Evolutionary conservation across 2,113 vertebrate species (phyloP).

Genomic region (Tetraodon nigroviridis): DNA sequence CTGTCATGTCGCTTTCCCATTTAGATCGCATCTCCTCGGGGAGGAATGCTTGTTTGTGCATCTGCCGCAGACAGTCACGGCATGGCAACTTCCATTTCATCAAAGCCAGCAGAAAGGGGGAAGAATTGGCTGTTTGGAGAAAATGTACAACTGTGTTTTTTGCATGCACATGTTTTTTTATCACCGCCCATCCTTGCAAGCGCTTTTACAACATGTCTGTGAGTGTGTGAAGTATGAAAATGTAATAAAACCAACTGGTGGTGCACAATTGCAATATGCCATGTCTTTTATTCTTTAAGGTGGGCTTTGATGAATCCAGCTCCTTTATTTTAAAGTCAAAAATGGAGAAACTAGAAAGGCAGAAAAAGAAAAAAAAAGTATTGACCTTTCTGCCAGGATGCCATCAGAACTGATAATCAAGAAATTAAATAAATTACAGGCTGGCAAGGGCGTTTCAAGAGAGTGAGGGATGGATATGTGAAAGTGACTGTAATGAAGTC

Average conservation of each 20-base stretch:
- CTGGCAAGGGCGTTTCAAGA: constrained; percentile 61
- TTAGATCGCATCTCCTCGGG: constrained; percentile 57
- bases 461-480: constrained; percentile 63
- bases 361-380: constrained; percentile 37
- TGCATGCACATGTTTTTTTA: constrained; percentile 22
- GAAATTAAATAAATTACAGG: constrained; percentile 74
- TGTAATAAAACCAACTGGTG: constrained; percentile 50
- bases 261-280: constrained; percentile 37
- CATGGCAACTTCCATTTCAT: constrained; percentile 67
- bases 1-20: constrained; percentile 67
- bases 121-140: constrained; percentile 25
- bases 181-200: constrained; percentile 31
- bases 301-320: constrained; percentile 23
- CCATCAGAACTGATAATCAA: constrained; percentile 71
- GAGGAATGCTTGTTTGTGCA: constrained; percentile 60
- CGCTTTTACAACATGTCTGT: constrained; percentile 35
- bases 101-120: constrained; percentile 36
- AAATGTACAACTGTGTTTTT: constrained; percentile 21
- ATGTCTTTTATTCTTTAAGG: constrained; percentile 16
- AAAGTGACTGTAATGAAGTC: constrained; percentile 73
- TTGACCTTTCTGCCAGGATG: constrained; percentile 69
- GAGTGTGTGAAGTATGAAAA: constrained; percentile 50
- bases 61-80: constrained; percentile 57
- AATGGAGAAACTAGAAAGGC: constrained; percentile 15
- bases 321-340: constrained; percentile 47